A percentile compares a stretch with the other conserved stretches of the same genome.
phyloP scores from a whole-genome alignment of 2,797 vertebrate genomes.

The Macropodus opercularis region DNA sequence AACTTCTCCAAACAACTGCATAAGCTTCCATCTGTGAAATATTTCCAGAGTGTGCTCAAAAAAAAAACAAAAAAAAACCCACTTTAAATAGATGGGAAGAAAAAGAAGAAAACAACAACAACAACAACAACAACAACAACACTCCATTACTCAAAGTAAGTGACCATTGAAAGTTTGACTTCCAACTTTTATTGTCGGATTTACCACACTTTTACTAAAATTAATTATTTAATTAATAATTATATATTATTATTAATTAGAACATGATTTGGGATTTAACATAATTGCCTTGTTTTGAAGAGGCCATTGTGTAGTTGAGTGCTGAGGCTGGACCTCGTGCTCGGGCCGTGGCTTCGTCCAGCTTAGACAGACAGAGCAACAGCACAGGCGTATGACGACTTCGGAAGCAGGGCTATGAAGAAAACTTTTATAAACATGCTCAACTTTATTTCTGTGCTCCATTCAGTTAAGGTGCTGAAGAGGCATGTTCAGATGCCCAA shows the following conservation, averaged over 20 bases:
- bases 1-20: constrained; percentile 58
- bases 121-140: too few relatives aligned
- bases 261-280: constrained; percentile 28
- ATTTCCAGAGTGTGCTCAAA: constrained; percentile 27
- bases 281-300: constrained; percentile 45
- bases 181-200: neutral
- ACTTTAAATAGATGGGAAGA: neutral
- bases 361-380: constrained; percentile 34
- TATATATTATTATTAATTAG: too few relatives aligned
- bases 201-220: too few relatives aligned
- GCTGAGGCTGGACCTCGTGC: constrained; percentile 19
- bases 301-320: constrained; percentile 21
- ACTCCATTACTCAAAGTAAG: too few relatives aligned
- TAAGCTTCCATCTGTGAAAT: constrained; percentile 54
- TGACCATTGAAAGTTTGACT: neutral
- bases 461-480: constrained; percentile 42
- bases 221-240: too few relatives aligned
- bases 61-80: neutral
- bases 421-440: constrained; percentile 63
- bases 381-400: constrained; percentile 53
- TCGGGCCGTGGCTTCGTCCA: constrained; percentile 31
- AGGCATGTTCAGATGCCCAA: constrained; percentile 5
- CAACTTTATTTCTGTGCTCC: constrained; percentile 46
- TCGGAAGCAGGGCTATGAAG: constrained; percentile 39
- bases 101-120: neutral